Evolutionary conservation across 2,797 vertebrate species (phyloP), one percentile per base, ranked within the genome.

Genomic region (Parambassis ranga): DNA sequence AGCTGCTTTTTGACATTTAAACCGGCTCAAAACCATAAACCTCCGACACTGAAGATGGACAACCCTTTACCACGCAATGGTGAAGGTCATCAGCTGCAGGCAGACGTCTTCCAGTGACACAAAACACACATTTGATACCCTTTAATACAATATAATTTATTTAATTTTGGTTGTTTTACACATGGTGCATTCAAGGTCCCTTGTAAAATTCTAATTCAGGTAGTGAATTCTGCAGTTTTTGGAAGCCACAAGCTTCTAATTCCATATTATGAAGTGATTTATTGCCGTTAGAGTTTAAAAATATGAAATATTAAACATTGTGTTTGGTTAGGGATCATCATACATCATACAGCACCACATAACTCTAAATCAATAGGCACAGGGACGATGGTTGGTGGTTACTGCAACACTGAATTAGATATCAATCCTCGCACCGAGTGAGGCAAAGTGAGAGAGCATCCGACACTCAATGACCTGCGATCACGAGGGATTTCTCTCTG

Each of bases 401-500:
- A 56, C 26, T 10, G 20, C 35, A 49, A 58, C 59, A 48, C 30
- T 26, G 46, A 74, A 39, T 67, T 38, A 65, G 37, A 67, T 22
- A 46, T 62, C 19, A 27, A 59, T 43, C 38, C 36, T 44, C 14
- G 43, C 43, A 47, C 57, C 4, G 26, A 37, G 32, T 5, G 55
- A 35, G 38, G n/a, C n/a, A n/a, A n/a, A n/a, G n/a, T n/a, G n/a
- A 30, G 36, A 31, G 50, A 11, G 19, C 22, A 31, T 33, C 35
- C 36, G 49, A 75, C 41, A 57, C 20, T 19, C 28, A 0, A 23
- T 65, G 68, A 65, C 61, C 55, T 30, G 53, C 18, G 35, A 37
- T 76, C 73, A 49, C n/a, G 5, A 36, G 48, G 65, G 61, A 43
- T 57, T 80, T 82, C 52, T 52, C 50, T 69, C 27, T 24, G 31